Percentiles rank a stretch among this genome's conserved stretches.
Evolutionary conservation across 2,113 vertebrate genomes (phyloP).

Genomic region (Sinocyclocheilus grahami): DNA sequence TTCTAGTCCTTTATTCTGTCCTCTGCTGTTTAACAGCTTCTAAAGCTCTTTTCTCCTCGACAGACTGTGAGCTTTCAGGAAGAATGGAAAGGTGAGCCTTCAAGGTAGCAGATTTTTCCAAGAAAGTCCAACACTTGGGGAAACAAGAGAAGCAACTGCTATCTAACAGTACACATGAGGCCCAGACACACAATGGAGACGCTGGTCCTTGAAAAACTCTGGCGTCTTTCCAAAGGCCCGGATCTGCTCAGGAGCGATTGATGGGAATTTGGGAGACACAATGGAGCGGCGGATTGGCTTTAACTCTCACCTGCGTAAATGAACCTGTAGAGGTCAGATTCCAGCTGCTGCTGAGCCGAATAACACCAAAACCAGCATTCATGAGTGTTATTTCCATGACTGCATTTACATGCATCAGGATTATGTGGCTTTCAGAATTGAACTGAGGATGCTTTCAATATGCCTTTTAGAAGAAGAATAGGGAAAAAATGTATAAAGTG

Average conservation of each 20-base stretch:
- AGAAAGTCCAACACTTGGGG: constrained; percentile 54
- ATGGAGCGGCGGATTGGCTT: constrained; percentile 46
- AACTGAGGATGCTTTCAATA: background rate
- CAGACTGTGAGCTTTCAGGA: constrained; percentile 46
- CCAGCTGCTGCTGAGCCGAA: constrained; percentile 62
- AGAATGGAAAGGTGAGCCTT: constrained; percentile 61
- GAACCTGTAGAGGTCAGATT: constrained; percentile 62
- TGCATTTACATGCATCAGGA: background rate
- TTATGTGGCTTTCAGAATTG: background rate
- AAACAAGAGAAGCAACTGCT: constrained; percentile 57
- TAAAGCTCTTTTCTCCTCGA: constrained; percentile 33
- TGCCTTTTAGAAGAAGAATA: too few relatives aligned
- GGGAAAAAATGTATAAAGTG: too few relatives aligned
- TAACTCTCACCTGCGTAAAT: constrained; percentile 88
- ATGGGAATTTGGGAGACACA: constrained; percentile 65
- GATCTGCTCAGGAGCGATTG: constrained; percentile 54
- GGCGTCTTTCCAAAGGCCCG: constrained; percentile 67
- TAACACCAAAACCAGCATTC: background rate
- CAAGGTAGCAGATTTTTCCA: constrained; percentile 62
- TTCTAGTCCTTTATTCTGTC: background rate
- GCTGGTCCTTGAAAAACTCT: constrained; percentile 70
- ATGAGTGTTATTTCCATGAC: background rate
- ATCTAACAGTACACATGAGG: constrained; percentile 67
- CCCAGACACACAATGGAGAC: constrained; percentile 46
- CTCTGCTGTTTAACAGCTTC: background rate